Evolutionary conservation across 2,113 vertebrate genomes (phyloP), one percentile per base, ranked within the genome.

Genomic region (Gymnogyps californianus): DNA sequence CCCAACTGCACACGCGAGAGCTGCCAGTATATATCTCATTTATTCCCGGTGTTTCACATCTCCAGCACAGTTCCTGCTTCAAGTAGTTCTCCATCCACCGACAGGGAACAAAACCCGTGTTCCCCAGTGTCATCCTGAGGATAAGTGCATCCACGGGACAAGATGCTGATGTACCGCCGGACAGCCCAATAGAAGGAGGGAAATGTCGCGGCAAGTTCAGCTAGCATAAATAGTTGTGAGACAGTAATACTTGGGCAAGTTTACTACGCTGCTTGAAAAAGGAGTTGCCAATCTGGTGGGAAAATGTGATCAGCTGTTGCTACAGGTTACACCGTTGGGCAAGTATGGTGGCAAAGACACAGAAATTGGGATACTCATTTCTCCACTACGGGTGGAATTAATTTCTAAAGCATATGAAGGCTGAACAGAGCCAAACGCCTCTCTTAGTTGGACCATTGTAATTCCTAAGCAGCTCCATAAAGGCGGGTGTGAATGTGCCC

Each of bases 401-500:
- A 79, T 74, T 87, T 66, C 28, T 38, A 21, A 57, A 76, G 28
- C 21, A 2, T 32, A 16, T 2, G 21, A 83, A 84, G 70, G 31
- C n/a, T 42, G 34, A 77, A n/a, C 5, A 24, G 71, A 79, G 67
- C 28, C 52, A 70, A 71, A 54, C 1, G 2, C 16, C 34, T 72
- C 40, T 85, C 21, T 21, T 25, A 10, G 38, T 4, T 28, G 49
- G 12, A 38, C 26, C n/a, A 15, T 1, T 52, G 49, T 34, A 26
- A 15, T 38, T 64, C 55, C 32, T 62, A 28, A 71, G 36, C 57
- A 57, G 65, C 24, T 36, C 49, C 34, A 16, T 32, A 47, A 38
- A 47, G 11, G 29, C 1, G 1, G 1, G 6, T 4, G 17, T 11
- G 54, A 34, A 42, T 13, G 6, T 49, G 40, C 17, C 34, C 16